Evolutionary conservation across 2,888 invertebrate genomes (phyloP).

Genomic region (Dorcus parallelipipedus): DNA sequence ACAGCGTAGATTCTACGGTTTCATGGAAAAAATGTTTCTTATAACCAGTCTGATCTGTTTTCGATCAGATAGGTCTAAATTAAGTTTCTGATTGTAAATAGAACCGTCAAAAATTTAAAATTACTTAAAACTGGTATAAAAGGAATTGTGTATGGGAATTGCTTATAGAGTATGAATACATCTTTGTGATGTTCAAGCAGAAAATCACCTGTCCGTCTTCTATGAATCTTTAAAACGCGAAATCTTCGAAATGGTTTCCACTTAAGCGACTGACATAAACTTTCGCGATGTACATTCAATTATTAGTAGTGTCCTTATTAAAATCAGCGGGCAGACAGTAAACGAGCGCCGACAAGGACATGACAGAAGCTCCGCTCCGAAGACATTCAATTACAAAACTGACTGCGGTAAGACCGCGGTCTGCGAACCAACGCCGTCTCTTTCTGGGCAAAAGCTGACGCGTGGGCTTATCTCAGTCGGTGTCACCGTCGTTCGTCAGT

Average conservation of each 20-base stretch:
- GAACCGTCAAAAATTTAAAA: no score
- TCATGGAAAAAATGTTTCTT: no score
- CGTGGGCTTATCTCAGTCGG: constrained; percentile 11
- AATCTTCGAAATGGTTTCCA: background rate
- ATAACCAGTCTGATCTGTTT: no score
- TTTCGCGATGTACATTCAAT: constrained; percentile 1
- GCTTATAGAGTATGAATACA: no score
- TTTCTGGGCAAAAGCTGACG: constrained; percentile 5
- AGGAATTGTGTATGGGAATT: no score
- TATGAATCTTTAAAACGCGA: background rate
- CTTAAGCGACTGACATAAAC: background rate
- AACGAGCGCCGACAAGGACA: constrained; percentile 33
- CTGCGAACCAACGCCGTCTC: constrained; percentile 5
- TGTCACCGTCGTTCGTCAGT: constrained; percentile 4
- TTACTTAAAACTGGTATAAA: no score
- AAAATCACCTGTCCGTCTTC: background rate
- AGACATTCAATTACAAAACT: constrained; percentile 38
- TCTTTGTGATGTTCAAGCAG: background rate
- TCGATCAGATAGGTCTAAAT: no score
- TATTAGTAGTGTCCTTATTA: constrained; percentile 28
- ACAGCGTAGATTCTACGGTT: background rate
- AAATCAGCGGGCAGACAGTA: constrained; percentile 35
- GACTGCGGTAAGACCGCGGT: constrained; percentile 30
- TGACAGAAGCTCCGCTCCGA: constrained; percentile 34
- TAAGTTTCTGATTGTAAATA: no score